Base-by-base conservation (phyloP, 2,113 vertebrate genomes). In the Xiphias gladius region DNA sequence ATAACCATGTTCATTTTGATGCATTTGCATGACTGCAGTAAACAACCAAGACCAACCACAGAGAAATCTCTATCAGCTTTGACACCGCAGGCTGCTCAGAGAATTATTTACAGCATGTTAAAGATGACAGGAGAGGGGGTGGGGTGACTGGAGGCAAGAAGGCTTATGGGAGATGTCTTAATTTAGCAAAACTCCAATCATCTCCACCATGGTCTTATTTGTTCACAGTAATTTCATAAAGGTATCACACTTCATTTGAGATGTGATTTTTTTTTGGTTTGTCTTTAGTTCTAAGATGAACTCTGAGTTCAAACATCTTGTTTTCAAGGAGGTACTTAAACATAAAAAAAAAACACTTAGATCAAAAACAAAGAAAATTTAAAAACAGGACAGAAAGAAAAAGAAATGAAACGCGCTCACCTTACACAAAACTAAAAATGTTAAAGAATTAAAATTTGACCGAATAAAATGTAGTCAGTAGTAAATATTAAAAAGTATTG, bases 121-220 rank as follows among this genome's bases (percentile, higher is more conserved):
- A 70, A 68, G 43, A 65, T 70, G 72, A 71, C 70, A 74, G 69
- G 19, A 50, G 50, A 77, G 64, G 76, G 64, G 76, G 37, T 6
- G 71, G 64, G 28, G 4, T 52, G 74, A 54, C 41, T 54, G 22
- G 26, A 73, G 63, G 28, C 63, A 39, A 37, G n/a, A 4, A n/a
- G 37, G 64, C 46, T 71, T 50, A 76, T 65, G 41, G 58, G 30
- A 58, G 41, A 70, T 54, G 52, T 72, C 32, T 72, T 70, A 41
- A 80, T 80, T 65, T 65, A 70, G 50, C 50, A 50, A 64, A 75
- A 65, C 48, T 63, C 28, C 57, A 64, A 30, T 65, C 28, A 79
- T 84, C 64, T n/a, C 28, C 57, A 9, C 28, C 7, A 11, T 59
- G 54, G 22, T 17, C 30, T 64, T 26, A 62, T 79, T 28, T 46